Percentiles rank a stretch among this genome's conserved stretches.
These are phyloP conservation scores for Helicoverpa zea DNA, from an alignment of 1,140 invertebrate species.

Conservation along the genomic window DNA sequence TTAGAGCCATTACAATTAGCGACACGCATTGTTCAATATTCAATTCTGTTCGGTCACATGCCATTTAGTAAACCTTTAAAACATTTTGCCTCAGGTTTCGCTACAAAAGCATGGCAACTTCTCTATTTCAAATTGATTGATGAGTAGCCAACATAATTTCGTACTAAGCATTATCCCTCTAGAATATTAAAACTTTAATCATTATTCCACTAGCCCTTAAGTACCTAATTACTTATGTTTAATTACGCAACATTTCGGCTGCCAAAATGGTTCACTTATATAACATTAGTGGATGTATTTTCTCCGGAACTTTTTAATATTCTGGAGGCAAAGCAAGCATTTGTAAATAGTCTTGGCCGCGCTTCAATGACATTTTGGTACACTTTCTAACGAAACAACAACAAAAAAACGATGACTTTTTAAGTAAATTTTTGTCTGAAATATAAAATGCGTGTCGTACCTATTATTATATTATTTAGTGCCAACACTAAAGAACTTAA, in stretches of 20 bases:
- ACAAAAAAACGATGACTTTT: no score
- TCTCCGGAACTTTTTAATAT: slow-evolving; percentile 77
- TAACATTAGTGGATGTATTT: slow-evolving; percentile 62
- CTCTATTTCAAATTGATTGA: no score
- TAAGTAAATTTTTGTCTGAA: no score
- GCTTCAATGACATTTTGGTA: slow-evolving; percentile 33
- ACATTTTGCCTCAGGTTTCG: no score
- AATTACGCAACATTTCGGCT: slow-evolving; percentile 17
- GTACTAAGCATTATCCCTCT: background rate
- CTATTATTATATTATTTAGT: no score
- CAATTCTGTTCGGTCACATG: no score
- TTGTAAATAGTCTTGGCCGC: slow-evolving; percentile 3
- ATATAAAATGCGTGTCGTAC: no score
- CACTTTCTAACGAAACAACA: slow-evolving; percentile 54
- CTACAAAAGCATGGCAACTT: no score
- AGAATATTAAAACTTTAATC: slow-evolving; percentile 30
- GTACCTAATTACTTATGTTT: slow-evolving; percentile 25
- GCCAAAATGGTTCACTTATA: slow-evolving; percentile 48
- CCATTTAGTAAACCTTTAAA: no score
- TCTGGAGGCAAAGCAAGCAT: slow-evolving; percentile 53
- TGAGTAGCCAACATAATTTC: background rate
- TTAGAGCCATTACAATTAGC: no score
- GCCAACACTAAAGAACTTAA: no score
- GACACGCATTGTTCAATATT: no score
- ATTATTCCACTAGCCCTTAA: slow-evolving; percentile 10